A percentile compares a stretch with the other conserved stretches of the same genome.
phyloP scores from a whole-genome alignment of 2,797 vertebrate species.

The Gymnocypris eckloni region DNA sequence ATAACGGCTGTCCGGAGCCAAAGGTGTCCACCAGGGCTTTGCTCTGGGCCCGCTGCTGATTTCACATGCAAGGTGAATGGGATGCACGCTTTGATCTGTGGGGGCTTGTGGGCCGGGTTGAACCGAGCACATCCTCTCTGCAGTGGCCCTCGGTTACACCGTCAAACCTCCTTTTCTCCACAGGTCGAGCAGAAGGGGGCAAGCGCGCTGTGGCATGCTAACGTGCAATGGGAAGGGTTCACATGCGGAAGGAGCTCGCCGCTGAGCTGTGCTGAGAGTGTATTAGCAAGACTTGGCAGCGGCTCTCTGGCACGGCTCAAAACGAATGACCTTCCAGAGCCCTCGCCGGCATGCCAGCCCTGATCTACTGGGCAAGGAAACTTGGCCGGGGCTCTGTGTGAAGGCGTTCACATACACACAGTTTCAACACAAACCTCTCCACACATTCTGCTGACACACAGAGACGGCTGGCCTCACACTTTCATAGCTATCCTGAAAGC shows the following conservation, averaged over 20 bases:
- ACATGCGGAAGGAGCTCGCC: slow-evolving; percentile 14
- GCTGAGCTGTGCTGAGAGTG: slow-evolving; percentile 49
- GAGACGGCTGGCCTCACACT: background rate
- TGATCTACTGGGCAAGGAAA: slow-evolving; percentile 59
- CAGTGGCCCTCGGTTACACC: background rate
- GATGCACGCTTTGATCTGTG: slow-evolving; percentile 27
- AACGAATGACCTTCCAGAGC: slow-evolving; percentile 73
- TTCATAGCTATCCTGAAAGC: slow-evolving; percentile 46
- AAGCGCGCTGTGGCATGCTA: background rate
- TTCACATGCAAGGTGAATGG: slow-evolving; percentile 29
- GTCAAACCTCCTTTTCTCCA: slow-evolving; percentile 28
- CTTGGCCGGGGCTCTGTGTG: slow-evolving; percentile 48
- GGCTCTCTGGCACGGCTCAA: slow-evolving; percentile 27
- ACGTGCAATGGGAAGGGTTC: slow-evolving; percentile 5
- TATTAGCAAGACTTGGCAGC: slow-evolving; percentile 39
- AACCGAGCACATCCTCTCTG: slow-evolving; percentile 32
- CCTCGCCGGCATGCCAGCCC: slow-evolving; percentile 66
- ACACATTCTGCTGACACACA: slow-evolving; percentile 55
- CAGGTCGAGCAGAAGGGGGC: background rate
- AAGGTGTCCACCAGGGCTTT: slow-evolving; percentile 27
- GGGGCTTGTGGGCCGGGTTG: slow-evolving; percentile 7
- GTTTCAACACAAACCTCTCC: slow-evolving; percentile 41
- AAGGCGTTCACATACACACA: slow-evolving; percentile 42
- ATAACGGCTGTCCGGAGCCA: slow-evolving; percentile 38
- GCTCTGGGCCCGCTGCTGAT: slow-evolving; percentile 27